phyloP scores from a whole-genome alignment of 2,113 vertebrate genomes.

The Chauna torquata region DNA sequence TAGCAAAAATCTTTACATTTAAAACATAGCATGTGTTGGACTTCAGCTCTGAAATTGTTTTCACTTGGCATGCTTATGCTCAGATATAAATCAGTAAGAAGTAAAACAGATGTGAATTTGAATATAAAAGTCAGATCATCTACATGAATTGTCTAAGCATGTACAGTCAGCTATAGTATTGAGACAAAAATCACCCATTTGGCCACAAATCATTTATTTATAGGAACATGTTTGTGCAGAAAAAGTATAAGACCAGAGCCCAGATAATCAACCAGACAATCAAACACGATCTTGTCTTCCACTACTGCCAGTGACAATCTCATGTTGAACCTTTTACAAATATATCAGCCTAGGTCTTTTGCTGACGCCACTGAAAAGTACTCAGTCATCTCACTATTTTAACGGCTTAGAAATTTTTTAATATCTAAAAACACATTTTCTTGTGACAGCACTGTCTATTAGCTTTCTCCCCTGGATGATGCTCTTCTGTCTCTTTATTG shows the following conservation, averaged over 20 bases:
- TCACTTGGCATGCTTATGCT: background rate
- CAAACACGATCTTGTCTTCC: background rate
- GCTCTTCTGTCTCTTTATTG: background rate
- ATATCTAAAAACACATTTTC: background rate
- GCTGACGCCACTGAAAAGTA: background rate
- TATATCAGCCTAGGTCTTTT: background rate
- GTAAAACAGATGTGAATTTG: background rate
- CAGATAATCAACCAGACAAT: background rate
- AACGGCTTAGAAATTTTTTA: background rate
- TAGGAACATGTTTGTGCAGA: background rate
- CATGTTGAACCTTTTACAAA: background rate
- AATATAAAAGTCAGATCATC: background rate
- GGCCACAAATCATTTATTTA: background rate
- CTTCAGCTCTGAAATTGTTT: background rate
- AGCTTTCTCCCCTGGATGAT: background rate
- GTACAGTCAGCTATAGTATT: background rate
- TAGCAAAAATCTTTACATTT: background rate
- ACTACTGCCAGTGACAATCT: background rate
- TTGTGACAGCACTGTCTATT: background rate
- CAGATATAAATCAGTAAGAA: background rate
- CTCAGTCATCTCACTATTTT: background rate
- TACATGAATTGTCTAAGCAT: background rate
- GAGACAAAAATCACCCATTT: background rate
- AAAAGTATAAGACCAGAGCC: background rate
- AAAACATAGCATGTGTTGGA: background rate